Base-by-base conservation (phyloP, 2,797 vertebrate genomes). In the Catamblyrhynchus diadema region DNA sequence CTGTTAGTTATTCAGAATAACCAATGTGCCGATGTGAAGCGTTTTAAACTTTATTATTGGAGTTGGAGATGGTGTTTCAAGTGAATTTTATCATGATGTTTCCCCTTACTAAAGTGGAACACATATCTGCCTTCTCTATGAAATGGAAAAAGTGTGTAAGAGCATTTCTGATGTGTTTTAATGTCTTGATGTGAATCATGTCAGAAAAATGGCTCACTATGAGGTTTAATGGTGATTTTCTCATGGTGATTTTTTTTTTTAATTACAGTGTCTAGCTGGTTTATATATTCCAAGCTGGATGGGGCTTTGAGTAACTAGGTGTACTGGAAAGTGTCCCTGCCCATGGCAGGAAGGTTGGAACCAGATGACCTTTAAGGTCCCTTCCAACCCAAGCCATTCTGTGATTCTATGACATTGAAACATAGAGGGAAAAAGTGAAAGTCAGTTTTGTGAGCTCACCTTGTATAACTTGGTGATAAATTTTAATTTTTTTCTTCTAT, bases 401-500 rank as follows among this genome's bases (percentile, higher is more conserved):
- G 35, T 81, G 25, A 21, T 70, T 48, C 35, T 33, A 0, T 42
- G 35, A n/a, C 22, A 44, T 20, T 57, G 37, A 64, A 67, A n/a
- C 19, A 56, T 9, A 22, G 57, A 70, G 44, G 33, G 9, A 30
- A 71, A 62, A 74, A 18, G 10, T 7, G 4, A 25, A 16, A 4
- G 9, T 60, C 19, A 22, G 16, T 90, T 93, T 74, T 81, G 9
- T 48, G 41, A 81, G 4, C 39, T 75, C 10, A 19, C 15, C 9
- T 35, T 72, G 5, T 85, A 24, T 62, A 27, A 59, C 51, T 70
- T 60, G 9, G 9, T 73, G 48, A 62, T 64, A 48, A 42, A 6
- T 20, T 56, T 62, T 4, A 9, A 0, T 19, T 44, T 41, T 59
- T 51, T 77, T 6, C 17, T 74, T 67, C 35, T 1, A 0, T 79